Evolutionary conservation across 2,113 vertebrate genomes (phyloP), one percentile per base, ranked within the genome.

Genomic region (Catharus minimus): DNA sequence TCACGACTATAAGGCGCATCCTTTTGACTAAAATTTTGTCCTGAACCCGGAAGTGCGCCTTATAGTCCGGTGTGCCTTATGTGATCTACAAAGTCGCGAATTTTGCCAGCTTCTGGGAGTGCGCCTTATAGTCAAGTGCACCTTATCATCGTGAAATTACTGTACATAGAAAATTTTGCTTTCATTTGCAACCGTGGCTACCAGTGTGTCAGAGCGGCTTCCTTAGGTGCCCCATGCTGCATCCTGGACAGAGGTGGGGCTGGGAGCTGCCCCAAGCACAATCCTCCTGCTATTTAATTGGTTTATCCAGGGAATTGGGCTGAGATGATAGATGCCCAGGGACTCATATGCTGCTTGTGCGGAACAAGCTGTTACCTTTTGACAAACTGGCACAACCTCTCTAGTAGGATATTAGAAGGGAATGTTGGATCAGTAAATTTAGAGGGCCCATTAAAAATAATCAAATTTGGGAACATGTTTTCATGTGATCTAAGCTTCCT

Each of bases 131-230:
- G 33, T 36, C 33, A 36, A 36, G 8, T 36, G 33, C 33, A 36
- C 33, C 33, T 36, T 36, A 8, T 36, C 33, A 36, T 36, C 33
- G 33, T 36, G 33, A 36, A 36, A 36, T 36, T 36, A 36, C 33
- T 36, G 33, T 36, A 36, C 21, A 10, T 21, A 28, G 43, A 58
- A 79, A 38, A 9, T 44, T 62, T 13, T 64, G 50, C 5, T 65
- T 39, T 19, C 69, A 11, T 76, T 85, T 82, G 75, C 23, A 77
- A 23, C 52, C 0, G 0, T n/a, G 28, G 47, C 44, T 67, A 32
- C n/a, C 2, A 6, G 21, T 0, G 0, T 1, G 1, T 43, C 0
- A 1, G 32, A 49, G 44, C 5, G 4, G 10, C 30, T 91, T 85
- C 38, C 38, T 69, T 24, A 38, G 32, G 60, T 0, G 3, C 22